phyloP scores from a whole-genome alignment of 2,797 vertebrate genomes.

The Alectoris magna region DNA sequence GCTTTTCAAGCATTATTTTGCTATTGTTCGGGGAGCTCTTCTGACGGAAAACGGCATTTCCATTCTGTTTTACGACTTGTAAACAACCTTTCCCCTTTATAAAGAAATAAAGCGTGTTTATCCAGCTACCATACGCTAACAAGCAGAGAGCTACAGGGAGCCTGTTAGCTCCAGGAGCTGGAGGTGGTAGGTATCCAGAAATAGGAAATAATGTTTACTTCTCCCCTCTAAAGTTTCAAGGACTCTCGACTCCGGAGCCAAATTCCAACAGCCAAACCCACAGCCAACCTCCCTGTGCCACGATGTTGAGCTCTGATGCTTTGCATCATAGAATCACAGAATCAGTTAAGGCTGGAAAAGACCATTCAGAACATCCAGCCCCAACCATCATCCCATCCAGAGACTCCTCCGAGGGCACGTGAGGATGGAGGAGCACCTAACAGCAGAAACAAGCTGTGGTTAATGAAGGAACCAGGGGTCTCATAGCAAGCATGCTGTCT shows the following conservation, averaged over 20 bases:
- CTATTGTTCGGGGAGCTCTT: slow-evolving; percentile 11
- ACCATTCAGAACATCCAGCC: neutral
- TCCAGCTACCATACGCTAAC: slow-evolving; percentile 7
- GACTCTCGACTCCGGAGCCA: neutral
- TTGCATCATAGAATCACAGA: too few species aligned
- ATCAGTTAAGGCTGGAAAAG: too few species aligned
- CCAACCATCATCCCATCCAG: neutral
- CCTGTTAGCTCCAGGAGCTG: neutral
- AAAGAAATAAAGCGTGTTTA: slow-evolving; percentile 38
- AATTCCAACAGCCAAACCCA: neutral
- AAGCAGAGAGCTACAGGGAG: slow-evolving; percentile 36
- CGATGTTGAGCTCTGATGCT: neutral
- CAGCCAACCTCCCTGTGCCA: neutral
- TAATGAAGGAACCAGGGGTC: neutral
- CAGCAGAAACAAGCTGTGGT: slow-evolving; percentile 9
- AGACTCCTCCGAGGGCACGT: rapidly evolving
- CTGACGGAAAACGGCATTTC: slow-evolving; percentile 44
- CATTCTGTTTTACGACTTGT: slow-evolving; percentile 40
- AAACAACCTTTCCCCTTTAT: slow-evolving; percentile 55
- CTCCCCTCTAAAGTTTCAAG: slow-evolving; percentile 21
- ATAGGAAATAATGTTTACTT: slow-evolving; percentile 15
- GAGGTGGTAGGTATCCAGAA: neutral
- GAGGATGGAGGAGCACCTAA: neutral
- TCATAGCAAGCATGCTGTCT: neutral
- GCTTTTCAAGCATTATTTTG: slow-evolving; percentile 15